Percentiles rank a stretch among this genome's conserved stretches.
phyloP scores from a whole-genome alignment of 1,140 invertebrate genomes.

The Musca vetustissima region DNA sequence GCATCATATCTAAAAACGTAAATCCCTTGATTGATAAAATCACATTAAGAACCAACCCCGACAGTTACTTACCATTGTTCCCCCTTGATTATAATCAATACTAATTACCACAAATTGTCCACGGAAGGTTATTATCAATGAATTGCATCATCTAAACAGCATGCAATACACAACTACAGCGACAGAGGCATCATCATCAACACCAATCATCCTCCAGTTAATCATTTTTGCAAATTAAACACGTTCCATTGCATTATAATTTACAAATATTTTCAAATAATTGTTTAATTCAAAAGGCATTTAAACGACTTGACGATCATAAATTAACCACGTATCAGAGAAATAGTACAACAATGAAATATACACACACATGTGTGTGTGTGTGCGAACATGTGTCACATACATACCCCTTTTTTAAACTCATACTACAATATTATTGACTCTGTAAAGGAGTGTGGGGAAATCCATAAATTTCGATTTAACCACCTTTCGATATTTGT shows the following conservation, averaged over 20 bases:
- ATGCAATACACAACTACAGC: too few species aligned
- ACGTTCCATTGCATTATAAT: neutral
- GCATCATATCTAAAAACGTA: too few species aligned
- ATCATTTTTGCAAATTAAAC: neutral
- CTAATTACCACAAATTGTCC: too few species aligned
- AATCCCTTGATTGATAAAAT: too few species aligned
- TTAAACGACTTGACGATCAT: neutral
- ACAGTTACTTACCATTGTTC: too few species aligned
- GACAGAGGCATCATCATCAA: too few species aligned
- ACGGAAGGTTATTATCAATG: too few species aligned
- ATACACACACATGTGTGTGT: neutral
- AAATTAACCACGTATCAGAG: slow-evolving; percentile 15
- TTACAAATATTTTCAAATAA: slow-evolving; percentile 10
- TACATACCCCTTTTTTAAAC: neutral
- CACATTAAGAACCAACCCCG: too few species aligned
- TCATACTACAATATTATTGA: neutral
- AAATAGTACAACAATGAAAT: neutral
- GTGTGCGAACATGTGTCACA: neutral
- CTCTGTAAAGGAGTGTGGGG: too few species aligned
- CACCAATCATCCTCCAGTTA: too few species aligned
- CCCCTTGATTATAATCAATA: too few species aligned
- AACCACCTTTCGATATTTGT: neutral
- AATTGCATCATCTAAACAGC: too few species aligned
- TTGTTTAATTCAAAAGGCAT: slow-evolving; percentile 13
- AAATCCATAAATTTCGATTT: neutral